phyloP scores from a whole-genome alignment of 2,797 vertebrate genomes.

The Mycteria americana region DNA sequence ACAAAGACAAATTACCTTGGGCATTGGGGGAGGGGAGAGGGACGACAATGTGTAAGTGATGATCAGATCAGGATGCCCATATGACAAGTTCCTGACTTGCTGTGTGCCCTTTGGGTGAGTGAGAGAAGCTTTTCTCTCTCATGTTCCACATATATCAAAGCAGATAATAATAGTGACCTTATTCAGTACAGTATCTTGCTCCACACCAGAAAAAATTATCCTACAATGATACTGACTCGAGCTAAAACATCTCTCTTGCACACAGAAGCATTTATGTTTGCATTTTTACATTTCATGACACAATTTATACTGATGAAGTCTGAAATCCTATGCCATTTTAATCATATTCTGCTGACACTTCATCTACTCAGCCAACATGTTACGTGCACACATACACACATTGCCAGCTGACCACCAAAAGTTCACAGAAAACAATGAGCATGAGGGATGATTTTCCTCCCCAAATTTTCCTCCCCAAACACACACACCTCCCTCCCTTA shows the following conservation, averaged over 20 bases:
- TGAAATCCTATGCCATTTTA: background rate
- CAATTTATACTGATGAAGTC: background rate
- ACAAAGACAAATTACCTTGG: background rate
- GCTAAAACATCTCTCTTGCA: background rate
- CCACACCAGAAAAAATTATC: background rate
- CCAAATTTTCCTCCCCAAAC: background rate
- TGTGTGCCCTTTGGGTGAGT: background rate
- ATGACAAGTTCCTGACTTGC: background rate
- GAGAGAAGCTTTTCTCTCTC: background rate
- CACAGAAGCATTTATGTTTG: background rate
- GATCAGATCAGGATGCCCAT: background rate
- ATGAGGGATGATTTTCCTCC: background rate
- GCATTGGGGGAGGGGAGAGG: background rate
- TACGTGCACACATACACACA: background rate
- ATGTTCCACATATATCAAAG: background rate
- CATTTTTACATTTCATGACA: background rate
- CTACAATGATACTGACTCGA: background rate
- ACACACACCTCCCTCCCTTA: background rate
- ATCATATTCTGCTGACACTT: background rate
- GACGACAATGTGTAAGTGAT: background rate
- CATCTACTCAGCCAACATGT: background rate
- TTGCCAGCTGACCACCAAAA: background rate
- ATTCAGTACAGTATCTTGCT: background rate
- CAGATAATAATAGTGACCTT: background rate
- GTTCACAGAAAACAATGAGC: background rate